phyloP scores from a whole-genome alignment of 2,797 vertebrate genomes.

The Macropus fuliginosus region DNA sequence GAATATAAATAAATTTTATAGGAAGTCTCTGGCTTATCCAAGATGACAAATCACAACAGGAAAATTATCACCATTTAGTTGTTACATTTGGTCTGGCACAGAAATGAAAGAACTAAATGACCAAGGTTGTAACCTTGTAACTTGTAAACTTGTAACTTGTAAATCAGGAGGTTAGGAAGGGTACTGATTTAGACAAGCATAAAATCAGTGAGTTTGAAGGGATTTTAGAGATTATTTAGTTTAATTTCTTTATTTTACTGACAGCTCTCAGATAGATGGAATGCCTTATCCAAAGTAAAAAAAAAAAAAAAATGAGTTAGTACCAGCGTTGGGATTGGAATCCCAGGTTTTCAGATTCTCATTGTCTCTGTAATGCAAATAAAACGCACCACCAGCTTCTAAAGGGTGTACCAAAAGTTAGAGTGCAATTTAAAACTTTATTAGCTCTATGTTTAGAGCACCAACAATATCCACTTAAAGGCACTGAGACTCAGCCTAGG shows the following conservation, averaged over 20 bases:
- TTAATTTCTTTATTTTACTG: constrained; percentile 6
- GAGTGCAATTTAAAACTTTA: not conserved
- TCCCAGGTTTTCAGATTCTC: not conserved
- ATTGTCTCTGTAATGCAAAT: not conserved
- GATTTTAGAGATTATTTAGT: constrained; percentile 40
- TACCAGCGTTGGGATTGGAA: not conserved
- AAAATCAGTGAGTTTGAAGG: constrained; percentile 39
- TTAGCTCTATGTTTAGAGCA: not conserved
- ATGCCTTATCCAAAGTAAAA: not conserved
- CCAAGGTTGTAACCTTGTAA: constrained; percentile 25
- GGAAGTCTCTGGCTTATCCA: constrained; percentile 46
- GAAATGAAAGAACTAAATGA: constrained; percentile 39
- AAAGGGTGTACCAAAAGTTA: not conserved
- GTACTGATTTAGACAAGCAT: constrained; percentile 37
- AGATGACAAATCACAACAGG: constrained; percentile 36
- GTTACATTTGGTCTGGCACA: constrained; percentile 49
- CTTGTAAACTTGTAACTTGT: too few species aligned
- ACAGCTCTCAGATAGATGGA: not conserved
- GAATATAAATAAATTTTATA: constrained; percentile 50
- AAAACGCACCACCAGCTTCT: not conserved
- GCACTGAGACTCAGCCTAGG: not conserved
- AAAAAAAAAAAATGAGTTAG: not conserved
- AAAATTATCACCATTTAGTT: constrained; percentile 34
- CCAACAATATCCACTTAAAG: not conserved
- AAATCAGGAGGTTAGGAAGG: constrained; percentile 16